Evolutionary conservation across 2,888 invertebrate species (phyloP).

Genomic region (Acronicta alni): DNA sequence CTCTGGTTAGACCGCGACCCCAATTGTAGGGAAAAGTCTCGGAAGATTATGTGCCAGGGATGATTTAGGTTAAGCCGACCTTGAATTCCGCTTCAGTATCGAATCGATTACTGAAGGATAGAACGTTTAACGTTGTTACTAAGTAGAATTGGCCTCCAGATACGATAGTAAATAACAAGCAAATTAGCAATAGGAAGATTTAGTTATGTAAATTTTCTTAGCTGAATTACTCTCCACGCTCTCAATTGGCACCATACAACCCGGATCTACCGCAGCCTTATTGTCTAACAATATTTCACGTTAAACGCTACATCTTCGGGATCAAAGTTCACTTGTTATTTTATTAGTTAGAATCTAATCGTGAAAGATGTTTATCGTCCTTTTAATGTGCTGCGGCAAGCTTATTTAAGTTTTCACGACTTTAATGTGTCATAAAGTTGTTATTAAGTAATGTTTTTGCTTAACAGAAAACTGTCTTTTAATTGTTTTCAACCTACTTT

Average conservation of each 20-base stretch:
- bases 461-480: neutral
- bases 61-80: no score
- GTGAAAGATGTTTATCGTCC: slow-evolving; percentile 48
- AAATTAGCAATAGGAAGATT: neutral
- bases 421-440: slow-evolving; percentile 20
- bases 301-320: slow-evolving; percentile 44
- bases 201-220: slow-evolving; percentile 9
- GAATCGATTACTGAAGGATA: no score
- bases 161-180: no score
- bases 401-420: slow-evolving; percentile 34
- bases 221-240: neutral
- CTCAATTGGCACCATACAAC: neutral
- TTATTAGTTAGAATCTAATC: slow-evolving; percentile 51
- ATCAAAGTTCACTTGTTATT: slow-evolving; percentile 52
- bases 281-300: slow-evolving; percentile 38
- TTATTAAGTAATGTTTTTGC: slow-evolving; percentile 20
- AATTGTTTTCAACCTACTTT: no score
- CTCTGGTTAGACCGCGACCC: no score
- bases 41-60: no score
- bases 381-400: slow-evolving; percentile 43
- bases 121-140: no score
- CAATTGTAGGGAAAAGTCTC: no score
- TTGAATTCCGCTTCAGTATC: no score
- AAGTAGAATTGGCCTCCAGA: no score
- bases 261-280: slow-evolving; percentile 34